These are phyloP conservation scores for Tridacna crocea DNA, from an alignment of 2,888 invertebrate genomes.

Conservation along the genomic window DNA sequence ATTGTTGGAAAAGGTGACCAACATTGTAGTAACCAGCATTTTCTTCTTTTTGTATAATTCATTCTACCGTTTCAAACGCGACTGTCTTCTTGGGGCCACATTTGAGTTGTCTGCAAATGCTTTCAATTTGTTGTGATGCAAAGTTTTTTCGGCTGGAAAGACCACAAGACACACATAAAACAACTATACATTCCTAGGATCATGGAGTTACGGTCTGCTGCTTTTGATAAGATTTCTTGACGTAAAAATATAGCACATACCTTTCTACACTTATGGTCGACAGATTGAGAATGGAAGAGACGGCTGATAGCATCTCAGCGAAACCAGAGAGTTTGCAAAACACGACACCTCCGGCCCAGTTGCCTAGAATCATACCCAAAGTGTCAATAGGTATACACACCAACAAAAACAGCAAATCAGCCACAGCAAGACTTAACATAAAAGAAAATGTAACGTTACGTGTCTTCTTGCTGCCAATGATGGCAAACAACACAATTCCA, in stretches of 20 bases:
- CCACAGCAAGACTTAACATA: constrained; percentile 82
- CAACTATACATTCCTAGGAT: too few species aligned
- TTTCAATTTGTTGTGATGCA: too few species aligned
- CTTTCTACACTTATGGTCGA: constrained; percentile 86
- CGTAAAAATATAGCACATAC: constrained; percentile 72
- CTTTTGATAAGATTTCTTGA: too few species aligned
- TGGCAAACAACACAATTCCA: constrained; percentile 84
- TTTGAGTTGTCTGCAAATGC: too few species aligned
- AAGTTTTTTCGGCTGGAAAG: too few species aligned
- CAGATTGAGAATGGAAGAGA: constrained; percentile 85
- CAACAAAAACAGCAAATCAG: constrained; percentile 85
- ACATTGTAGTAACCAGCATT: too few species aligned
- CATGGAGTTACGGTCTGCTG: too few species aligned
- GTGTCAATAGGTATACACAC: constrained; percentile 85
- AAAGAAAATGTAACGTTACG: constrained; percentile 81
- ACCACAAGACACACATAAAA: too few species aligned
- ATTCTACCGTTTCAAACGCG: too few species aligned
- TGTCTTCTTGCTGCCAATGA: constrained; percentile 82
- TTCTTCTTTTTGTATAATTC: too few species aligned
- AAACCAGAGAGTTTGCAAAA: constrained; percentile 85
- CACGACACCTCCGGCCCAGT: constrained; percentile 84
- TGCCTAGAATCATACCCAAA: constrained; percentile 82
- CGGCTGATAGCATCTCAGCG: constrained; percentile 85
- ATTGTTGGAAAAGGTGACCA: too few species aligned
- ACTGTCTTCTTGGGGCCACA: too few species aligned